Base-by-base conservation (phyloP, 2,888 invertebrate genomes). In the Mechanitis mazaeus region DNA sequence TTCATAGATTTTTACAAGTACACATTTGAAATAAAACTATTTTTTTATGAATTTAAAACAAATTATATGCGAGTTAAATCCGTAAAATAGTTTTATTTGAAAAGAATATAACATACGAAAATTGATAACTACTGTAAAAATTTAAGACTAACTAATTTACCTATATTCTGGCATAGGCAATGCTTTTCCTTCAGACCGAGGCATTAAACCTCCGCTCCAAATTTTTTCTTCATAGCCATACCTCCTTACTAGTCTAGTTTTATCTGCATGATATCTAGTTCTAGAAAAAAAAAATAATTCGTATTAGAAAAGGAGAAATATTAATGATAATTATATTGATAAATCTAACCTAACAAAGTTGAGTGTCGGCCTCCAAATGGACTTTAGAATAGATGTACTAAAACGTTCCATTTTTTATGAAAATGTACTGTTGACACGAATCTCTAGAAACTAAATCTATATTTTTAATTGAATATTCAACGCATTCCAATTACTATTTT, bases 221-320 rank as follows among this genome's bases (percentile, higher is more conserved):
- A 96, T 84, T 66, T 85, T 87, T 55, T 96, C 95, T 66, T 92
- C 78, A 72, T 94, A 95, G 1, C 96, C 96, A 77, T 93, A 92
- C 71, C 95, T 91, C 60, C 94, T 91, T 3, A 94, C 74, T 11
- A 93, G 72, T 2, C 93, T 93, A 2, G 94, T 71, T 85, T 92
- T 92, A 63, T 93, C 92, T 60, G 93, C 90, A 84, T 94, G 91
- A 80, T 94, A 93, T 68, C 94, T 76, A 33, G 86, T 84, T 66
- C 90, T 90, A 68, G 11, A 80, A 80, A 60, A 53, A 64, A 66
- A 58, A 56, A 45, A 28, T 55, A 20, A 54, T 28, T 31, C 20
- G 61, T 47, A 35, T 47, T 46, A 38, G 53, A 42, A 42, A 60
- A 59, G 38, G 31, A 11, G 28, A n/a, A 57, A 38, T 4, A 33